A percentile compares a stretch with the other conserved stretches of the same genome.
phyloP scores from a whole-genome alignment of 2,113 vertebrate species.

The Cyphomyrus plagiostoma region DNA sequence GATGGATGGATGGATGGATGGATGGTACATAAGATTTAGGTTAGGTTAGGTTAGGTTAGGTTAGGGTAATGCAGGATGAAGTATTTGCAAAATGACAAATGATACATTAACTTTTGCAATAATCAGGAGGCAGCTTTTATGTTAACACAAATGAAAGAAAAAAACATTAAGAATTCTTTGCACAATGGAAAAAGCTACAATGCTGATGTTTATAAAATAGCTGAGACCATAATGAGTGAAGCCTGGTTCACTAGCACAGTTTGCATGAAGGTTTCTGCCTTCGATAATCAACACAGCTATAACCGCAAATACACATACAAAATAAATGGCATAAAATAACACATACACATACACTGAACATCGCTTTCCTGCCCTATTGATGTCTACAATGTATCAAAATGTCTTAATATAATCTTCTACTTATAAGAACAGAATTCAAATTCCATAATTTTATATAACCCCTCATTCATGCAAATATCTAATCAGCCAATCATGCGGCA shows the following conservation, averaged over 20 bases:
- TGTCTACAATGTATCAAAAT: too few species aligned
- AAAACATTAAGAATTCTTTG: background rate
- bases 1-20: too few species aligned
- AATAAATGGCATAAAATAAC: background rate
- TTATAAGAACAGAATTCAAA: too few species aligned
- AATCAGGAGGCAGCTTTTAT: background rate
- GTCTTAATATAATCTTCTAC: too few species aligned
- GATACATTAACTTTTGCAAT: background rate
- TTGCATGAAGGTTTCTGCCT: background rate
- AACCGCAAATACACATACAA: background rate
- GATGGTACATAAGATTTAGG: too few species aligned
- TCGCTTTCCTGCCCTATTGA: too few species aligned
- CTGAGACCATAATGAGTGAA: background rate
- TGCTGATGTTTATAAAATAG: background rate
- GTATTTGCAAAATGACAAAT: background rate
- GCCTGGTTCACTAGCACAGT: background rate
- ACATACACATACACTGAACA: too few species aligned
- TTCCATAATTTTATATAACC: background rate
- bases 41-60: background rate
- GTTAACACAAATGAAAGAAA: background rate
- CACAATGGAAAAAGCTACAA: background rate
- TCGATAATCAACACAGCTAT: background rate
- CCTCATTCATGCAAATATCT: background rate
- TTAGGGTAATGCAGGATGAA: background rate
- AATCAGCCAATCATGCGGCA: background rate